Evolutionary conservation across 2,888 invertebrate species (phyloP).

Genomic region (Morpho deidamia): DNA sequence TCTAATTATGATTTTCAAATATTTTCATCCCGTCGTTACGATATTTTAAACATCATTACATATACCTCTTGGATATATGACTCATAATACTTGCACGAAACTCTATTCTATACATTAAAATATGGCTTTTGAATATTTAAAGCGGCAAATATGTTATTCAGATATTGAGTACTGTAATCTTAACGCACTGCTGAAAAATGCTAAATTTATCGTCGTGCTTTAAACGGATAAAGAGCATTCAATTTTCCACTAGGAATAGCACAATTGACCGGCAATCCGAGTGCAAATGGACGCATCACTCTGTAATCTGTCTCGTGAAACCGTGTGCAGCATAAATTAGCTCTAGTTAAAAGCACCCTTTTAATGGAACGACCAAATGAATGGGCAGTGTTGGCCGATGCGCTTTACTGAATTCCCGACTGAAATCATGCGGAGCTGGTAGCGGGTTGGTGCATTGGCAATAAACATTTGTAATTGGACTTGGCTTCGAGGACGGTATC

Average conservation of each 20-base stretch:
- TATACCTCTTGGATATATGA: too few species aligned
- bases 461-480: slow-evolving; percentile 9
- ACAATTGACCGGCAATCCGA: slow-evolving; percentile 23
- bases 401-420: slow-evolving; percentile 15
- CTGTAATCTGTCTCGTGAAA: slow-evolving; percentile 70
- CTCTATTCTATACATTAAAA: too few species aligned
- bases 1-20: too few species aligned
- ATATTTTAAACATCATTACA: too few species aligned
- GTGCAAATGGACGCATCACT: slow-evolving; percentile 49
- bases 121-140: too few species aligned
- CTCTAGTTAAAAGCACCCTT: slow-evolving; percentile 72
- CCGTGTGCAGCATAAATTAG: slow-evolving; percentile 72
- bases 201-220: slow-evolving; percentile 2
- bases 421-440: slow-evolving; percentile 18
- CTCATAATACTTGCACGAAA: too few species aligned
- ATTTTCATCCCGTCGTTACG: too few species aligned
- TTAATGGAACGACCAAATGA: slow-evolving; percentile 70
- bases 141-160: too few species aligned
- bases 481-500: neutral
- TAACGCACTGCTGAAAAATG: neutral
- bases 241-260: slow-evolving; percentile 14
- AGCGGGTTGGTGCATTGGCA: slow-evolving; percentile 10
- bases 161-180: too few species aligned
- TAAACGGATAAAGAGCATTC: slow-evolving; percentile 10
- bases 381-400: slow-evolving; percentile 40